A percentile compares a stretch with the other conserved stretches of the same genome.
Evolutionary conservation across 1,140 invertebrate genomes (phyloP).

Genomic region (Matsumurasca onukii): DNA sequence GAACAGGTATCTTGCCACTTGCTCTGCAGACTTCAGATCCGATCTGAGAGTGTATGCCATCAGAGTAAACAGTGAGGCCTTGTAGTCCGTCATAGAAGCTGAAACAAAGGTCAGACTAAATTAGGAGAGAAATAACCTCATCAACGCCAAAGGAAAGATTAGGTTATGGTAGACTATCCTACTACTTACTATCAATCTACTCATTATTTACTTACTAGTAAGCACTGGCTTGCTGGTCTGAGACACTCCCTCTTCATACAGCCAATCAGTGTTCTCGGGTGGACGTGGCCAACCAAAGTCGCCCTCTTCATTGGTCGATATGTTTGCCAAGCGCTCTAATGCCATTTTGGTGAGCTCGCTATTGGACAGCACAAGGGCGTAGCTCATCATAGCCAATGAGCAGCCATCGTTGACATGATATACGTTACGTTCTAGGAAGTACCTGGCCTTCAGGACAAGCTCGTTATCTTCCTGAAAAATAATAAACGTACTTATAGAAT

Average conservation of each 20-base stretch:
- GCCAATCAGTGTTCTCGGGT: slow-evolving; percentile 38
- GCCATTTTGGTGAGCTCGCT: slow-evolving; percentile 56
- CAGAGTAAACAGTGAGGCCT: slow-evolving; percentile 51
- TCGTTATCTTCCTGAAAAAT: slow-evolving; percentile 52
- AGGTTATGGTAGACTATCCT: too few relatives aligned
- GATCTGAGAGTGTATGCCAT: slow-evolving; percentile 51
- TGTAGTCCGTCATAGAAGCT: slow-evolving; percentile 52
- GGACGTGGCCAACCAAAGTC: slow-evolving; percentile 61
- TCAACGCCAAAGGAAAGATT: too few relatives aligned
- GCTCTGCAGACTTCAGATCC: slow-evolving; percentile 59
- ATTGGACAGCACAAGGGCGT: slow-evolving; percentile 56
- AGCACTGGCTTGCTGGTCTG: slow-evolving; percentile 46
- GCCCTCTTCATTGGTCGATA: slow-evolving; percentile 62
- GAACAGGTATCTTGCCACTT: slow-evolving; percentile 61
- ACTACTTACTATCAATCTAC: too few relatives aligned
- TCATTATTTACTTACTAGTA: slow-evolving; percentile 43
- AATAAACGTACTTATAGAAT: too few relatives aligned
- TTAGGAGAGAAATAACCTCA: too few relatives aligned
- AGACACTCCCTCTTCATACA: slow-evolving; percentile 49
- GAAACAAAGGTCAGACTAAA: too few relatives aligned
- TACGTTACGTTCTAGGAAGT: slow-evolving; percentile 57
- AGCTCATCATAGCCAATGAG: slow-evolving; percentile 55
- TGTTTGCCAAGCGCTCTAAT: slow-evolving; percentile 55
- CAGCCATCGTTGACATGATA: slow-evolving; percentile 55
- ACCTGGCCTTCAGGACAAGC: slow-evolving; percentile 52